Base-by-base conservation (phyloP, 2,888 invertebrate species). In the Nezara viridula region DNA sequence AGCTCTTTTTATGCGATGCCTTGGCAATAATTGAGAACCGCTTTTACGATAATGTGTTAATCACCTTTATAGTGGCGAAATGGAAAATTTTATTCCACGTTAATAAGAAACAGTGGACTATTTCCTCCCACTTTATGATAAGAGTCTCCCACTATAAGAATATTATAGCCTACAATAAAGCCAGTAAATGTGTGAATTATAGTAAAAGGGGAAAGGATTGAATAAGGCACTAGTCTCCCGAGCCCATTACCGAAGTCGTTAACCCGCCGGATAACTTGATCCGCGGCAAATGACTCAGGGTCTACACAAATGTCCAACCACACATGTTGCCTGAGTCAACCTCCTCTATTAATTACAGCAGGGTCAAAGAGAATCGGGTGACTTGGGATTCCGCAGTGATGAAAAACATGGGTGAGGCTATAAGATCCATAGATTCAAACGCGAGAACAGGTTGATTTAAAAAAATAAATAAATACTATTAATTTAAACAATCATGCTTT, bases 261-360 rank as follows among this genome's bases (percentile, higher is more conserved):
- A 81, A 81, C 81, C 37, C 12, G 0, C 44, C 3, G 37, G 81
- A 81, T 81, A 81, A 44, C 81, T 44, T 44, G 44, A 81, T 44
- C 44, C 81, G 0, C 12, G 44, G 44, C 66, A 81, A 81, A 81
- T 81, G 81, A 44, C 44, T 81, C 44, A 81, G 81, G n/a, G 81
- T 14, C 21, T 81, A 81, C 81, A 81, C 81, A 81, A 81, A 81
- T 81, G 81, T n/a, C 40, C 6, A 81, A 81, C n/a, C 81, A n/a
- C 81, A 81, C 81, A 81, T 81, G 81, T 81, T 47, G 44, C 81
- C 81, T 81, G 81, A 81, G 81, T 81, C 81, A 81, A 73, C 66
- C 37, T 37, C 21, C 66, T 19, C 37, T 19, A 32, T 32, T 73
- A 73, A 73, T 73, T 73, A 73, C 66, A 21, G 66, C 19, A 73